These are phyloP conservation scores for Agrotis exclamationis DNA, from an alignment of 2,888 invertebrate species.

Conservation along the genomic window DNA sequence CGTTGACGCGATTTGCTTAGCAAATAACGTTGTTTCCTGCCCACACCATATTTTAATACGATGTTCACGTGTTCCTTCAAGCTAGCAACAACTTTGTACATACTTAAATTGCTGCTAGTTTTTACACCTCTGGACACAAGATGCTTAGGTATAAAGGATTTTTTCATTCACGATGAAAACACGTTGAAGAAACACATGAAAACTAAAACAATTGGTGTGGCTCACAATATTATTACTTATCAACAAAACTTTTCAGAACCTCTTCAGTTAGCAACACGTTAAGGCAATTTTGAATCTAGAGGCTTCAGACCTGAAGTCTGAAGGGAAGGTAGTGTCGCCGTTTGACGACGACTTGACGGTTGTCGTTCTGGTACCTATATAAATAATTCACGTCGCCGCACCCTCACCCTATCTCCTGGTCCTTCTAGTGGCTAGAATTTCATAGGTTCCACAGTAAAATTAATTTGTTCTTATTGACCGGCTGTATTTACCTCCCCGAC, in stretches of 20 bases:
- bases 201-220: background rate
- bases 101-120: conserved; percentile 35
- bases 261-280: conserved; percentile 18
- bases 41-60: conserved; percentile 62
- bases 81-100: conserved; percentile 49
- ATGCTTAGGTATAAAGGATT: conserved; percentile 1
- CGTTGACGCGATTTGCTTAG: conserved; percentile 83
- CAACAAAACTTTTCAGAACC: background rate
- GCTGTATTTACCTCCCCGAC: background rate
- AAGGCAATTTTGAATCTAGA: conserved; percentile 35
- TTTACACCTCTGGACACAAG: conserved; percentile 10
- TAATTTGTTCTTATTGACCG: conserved; percentile 27
- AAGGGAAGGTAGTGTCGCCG: conserved; percentile 69
- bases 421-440: conserved; percentile 27
- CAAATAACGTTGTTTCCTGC: conserved; percentile 80
- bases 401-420: conserved; percentile 73
- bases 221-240: background rate
- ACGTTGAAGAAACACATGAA: background rate
- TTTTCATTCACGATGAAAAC: background rate
- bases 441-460: conserved; percentile 24
- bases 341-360: conserved; percentile 77
- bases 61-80: conserved; percentile 63
- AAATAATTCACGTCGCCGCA: conserved; percentile 83
- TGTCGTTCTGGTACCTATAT: conserved; percentile 73
- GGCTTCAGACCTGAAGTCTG: conserved; percentile 46